Evolutionary conservation across 2,113 vertebrate genomes (phyloP).

Genomic region (Bufo gargarizans): DNA sequence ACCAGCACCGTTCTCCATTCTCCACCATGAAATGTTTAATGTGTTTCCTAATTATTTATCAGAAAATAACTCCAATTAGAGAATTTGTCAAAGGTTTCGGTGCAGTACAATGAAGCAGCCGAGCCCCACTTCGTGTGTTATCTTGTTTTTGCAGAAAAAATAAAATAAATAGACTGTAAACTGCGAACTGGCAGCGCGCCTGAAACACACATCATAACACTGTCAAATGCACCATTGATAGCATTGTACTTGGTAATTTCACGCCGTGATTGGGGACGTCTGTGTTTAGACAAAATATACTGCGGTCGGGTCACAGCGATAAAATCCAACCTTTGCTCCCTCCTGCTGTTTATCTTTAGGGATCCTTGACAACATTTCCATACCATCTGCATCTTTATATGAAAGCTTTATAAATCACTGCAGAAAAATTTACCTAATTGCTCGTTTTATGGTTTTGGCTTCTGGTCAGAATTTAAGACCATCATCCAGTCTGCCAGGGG

Average conservation of each 20-base stretch:
- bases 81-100: conserved; percentile 27
- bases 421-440: neutral
- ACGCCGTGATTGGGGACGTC: neutral
- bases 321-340: neutral
- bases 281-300: neutral
- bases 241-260: neutral
- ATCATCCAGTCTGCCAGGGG: too few relatives aligned
- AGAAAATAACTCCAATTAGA: conserved; percentile 33
- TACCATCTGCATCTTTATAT: neutral
- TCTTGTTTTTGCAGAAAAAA: conserved; percentile 35
- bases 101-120: conserved; percentile 29
- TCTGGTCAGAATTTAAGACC: too few relatives aligned
- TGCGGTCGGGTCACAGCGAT: neutral
- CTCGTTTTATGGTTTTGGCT: neutral
- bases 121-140: neutral
- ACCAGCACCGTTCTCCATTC: neutral
- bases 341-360: neutral
- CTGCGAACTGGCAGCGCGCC: neutral
- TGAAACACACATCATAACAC: neutral
- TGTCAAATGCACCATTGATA: conserved; percentile 22
- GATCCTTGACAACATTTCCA: neutral
- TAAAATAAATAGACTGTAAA: neutral
- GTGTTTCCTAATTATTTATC: conserved; percentile 19
- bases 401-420: neutral
- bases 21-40: neutral